phyloP scores from a whole-genome alignment of 2,113 vertebrate species.

The Argyrosomus japonicus region DNA sequence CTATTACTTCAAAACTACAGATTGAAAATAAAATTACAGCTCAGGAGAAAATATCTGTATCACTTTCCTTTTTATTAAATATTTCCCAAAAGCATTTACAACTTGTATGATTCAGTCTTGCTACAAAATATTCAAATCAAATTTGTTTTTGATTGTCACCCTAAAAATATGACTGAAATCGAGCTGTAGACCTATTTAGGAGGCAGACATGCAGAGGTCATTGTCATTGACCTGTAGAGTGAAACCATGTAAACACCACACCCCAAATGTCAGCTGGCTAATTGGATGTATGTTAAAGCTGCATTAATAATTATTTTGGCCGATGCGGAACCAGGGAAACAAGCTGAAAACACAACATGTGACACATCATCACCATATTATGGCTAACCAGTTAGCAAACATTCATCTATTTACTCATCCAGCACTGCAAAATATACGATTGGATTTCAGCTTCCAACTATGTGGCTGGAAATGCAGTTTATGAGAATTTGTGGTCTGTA shows the following conservation, averaged over 20 bases:
- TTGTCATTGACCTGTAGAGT: not conserved
- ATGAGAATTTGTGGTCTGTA: not conserved
- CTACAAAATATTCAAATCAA: slow-evolving; percentile 25
- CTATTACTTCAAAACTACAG: slow-evolving; percentile 33
- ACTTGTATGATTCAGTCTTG: slow-evolving; percentile 60
- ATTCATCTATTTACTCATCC: no score
- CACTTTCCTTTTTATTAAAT: slow-evolving; percentile 51
- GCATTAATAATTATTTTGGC: no score
- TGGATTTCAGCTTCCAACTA: no score
- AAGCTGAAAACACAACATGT: no score
- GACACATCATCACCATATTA: no score
- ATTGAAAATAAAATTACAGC: slow-evolving; percentile 40
- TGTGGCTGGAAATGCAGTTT: not conserved
- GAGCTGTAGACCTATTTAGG: slow-evolving; percentile 27
- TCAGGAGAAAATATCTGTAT: slow-evolving; percentile 48
- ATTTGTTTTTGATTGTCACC: slow-evolving; percentile 38
- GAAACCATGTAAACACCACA: not conserved
- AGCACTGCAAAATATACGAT: no score
- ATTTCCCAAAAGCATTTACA: slow-evolving; percentile 28
- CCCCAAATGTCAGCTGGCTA: not conserved
- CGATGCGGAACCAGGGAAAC: no score
- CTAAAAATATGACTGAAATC: slow-evolving; percentile 58
- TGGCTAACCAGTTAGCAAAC: no score
- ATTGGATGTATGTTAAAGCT: not conserved
- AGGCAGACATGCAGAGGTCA: slow-evolving; percentile 7